A percentile compares a stretch with the other conserved stretches of the same genome.
Evolutionary conservation across 2,797 vertebrate genomes (phyloP).

Genomic region (Sardinella longiceps): DNA sequence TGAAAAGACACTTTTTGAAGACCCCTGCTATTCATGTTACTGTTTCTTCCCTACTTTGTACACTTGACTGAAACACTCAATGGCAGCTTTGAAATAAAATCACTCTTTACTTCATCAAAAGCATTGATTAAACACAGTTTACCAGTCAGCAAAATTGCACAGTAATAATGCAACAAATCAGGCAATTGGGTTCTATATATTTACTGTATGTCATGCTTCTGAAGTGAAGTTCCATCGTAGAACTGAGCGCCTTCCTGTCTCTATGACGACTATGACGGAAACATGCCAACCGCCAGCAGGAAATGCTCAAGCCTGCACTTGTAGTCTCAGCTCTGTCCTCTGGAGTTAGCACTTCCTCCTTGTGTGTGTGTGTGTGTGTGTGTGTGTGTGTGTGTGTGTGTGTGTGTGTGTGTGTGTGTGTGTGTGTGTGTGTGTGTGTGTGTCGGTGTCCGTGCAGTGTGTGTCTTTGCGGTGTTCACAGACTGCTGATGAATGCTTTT

Average conservation of each 20-base stretch:
- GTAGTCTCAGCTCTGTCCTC: not conserved
- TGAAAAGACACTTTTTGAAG: too few species aligned
- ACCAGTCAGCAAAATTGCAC: not conserved
- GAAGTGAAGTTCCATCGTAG: not conserved
- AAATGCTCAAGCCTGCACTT: not conserved
- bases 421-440: not conserved
- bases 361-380: not conserved
- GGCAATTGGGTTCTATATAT: too few species aligned
- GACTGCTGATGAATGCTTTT: not conserved
- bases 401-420: not conserved
- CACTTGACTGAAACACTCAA: not conserved
- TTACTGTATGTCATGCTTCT: too few species aligned
- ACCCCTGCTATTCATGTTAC: too few species aligned
- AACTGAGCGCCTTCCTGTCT: not conserved
- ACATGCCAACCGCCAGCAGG: not conserved
- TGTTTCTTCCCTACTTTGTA: not conserved
- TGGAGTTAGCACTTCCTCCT: slow-evolving; percentile 1
- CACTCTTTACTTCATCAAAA: not conserved
- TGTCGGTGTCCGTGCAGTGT: too few species aligned
- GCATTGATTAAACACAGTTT: not conserved
- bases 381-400: not conserved
- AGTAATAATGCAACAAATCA: too few species aligned
- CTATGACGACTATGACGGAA: too few species aligned
- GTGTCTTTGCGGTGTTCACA: not conserved
- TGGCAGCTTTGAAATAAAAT: not conserved